Base-by-base conservation (phyloP, 2,797 vertebrate species). In the Pogoniulus pusillus region DNA sequence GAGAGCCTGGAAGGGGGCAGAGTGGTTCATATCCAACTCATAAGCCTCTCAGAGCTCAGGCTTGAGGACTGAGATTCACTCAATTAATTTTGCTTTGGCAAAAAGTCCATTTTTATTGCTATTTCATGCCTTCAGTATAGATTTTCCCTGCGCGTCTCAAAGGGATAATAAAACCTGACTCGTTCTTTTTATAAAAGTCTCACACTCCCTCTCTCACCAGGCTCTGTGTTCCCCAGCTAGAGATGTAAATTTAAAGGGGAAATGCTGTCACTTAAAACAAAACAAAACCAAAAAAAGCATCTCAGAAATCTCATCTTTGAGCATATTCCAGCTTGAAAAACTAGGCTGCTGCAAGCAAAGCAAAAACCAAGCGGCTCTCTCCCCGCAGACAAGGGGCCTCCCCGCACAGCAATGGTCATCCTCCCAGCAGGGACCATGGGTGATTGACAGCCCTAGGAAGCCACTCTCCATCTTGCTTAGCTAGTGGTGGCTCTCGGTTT, bases 131-230 rank as follows among this genome's bases (percentile, higher is more conserved):
- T 96, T 96, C 91, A 89, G 76, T 86, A 96, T 97, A 96, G 97
- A 97, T 97, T 97, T 97, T 97, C 97, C 97, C 96, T 92, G 93
- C 93, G 96, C 77, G 85, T 97, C 96, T 97, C 97, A 96, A 96
- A 97, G 97, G 97, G 95, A 96, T 95, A 96, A 97, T 97, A 97
- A 97, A 96, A 96, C 93, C 81, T 63, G n/a, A 95, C 96, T 97
- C 90, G 63, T 94, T 96, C 95, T 95, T 96, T 96, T 94, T 96
- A 96, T 96, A 95, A 96, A 97, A 93, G 91, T 89, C 94, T 96
- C 93, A 94, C 94, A 91, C 93, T 95, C 94, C 93, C 90, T 75
- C 89, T 92, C 92, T 91, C 91, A 93, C 92, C 84, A 93, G 90
- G 92, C 95, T 94, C 91, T 64, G 88, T 96, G 89, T 95, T 96